Evolutionary conservation across 2,797 vertebrate species (phyloP).

Genomic region (Rhincodon typus): DNA sequence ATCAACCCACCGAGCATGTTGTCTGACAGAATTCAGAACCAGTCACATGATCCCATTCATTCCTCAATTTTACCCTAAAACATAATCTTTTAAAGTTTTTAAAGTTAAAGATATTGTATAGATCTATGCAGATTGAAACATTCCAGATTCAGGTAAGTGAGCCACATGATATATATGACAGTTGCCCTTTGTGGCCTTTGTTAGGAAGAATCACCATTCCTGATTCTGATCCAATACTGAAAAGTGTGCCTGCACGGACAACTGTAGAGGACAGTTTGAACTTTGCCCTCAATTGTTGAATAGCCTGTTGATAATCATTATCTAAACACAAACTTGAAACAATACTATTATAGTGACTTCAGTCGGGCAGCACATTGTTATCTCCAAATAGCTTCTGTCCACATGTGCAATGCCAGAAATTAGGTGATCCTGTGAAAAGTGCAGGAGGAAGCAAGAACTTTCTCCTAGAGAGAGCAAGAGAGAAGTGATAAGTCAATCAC

Average conservation of each 20-base stretch:
- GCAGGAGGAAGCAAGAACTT: neutral
- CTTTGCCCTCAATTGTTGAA: neutral
- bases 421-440: neutral
- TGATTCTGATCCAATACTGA: neutral
- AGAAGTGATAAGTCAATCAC: neutral
- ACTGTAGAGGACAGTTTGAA: neutral
- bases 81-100: no score
- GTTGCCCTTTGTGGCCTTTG: neutral
- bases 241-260: neutral
- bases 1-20: no score
- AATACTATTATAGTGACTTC: neutral
- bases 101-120: no score
- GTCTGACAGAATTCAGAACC: no score
- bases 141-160: neutral
- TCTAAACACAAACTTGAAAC: neutral
- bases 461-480: neutral
- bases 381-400: neutral
- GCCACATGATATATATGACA: neutral
- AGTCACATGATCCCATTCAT: no score
- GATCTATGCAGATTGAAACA: neutral
- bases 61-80: no score
- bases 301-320: neutral
- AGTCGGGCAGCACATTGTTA: neutral
- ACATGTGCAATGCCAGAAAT: neutral
- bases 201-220: neutral